Base-by-base conservation (phyloP, 2,113 vertebrate genomes). In the Boleophthalmus pectinirostris region DNA sequence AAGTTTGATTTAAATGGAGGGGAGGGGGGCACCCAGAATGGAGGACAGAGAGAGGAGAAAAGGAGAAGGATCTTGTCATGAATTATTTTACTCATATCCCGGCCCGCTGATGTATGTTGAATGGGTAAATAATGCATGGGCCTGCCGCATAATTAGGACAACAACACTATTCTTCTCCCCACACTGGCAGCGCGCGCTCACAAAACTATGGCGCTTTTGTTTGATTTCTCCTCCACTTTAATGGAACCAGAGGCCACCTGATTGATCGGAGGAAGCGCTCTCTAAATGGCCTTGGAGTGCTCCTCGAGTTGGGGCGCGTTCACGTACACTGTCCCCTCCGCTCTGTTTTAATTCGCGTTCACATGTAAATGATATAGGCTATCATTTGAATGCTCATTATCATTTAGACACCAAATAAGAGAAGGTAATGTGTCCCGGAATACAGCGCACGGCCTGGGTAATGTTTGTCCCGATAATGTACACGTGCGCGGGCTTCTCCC, bases 391-490 rank as follows among this genome's bases (percentile, higher is more conserved):
- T 80, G 83, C 91, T 93, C 93, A 93, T 94, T 92, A 93, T 92
- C 92, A 94, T 94, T 94, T 92, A 92, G 92, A 93, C 90, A 87
- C 88, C 89, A 92, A 94, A 93, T 93, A 93, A 92, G 91, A 79
- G 80, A 89, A 86, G 85, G 91, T 93, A 93, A 93, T 93, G 90
- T 92, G 87, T 91, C 85, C 89, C 88, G 70, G 88, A 87, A 90
- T 83, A 80, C 85, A 74, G 78, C 47, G 16, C 29, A 24, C 13
- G 57, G 81, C 74, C 87, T 80, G 51, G 63, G 81, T 91, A 92
- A 91, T 92, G 89, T 85, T 91, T 90, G 86, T 86, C 77, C 82
- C 87, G 74, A 82, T 89, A 85, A 91, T 90, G 90, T 91, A 87
- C 88, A 84, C 78, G 84, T 88, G 89, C 88, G 90, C 89, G 86